phyloP scores from a whole-genome alignment of 2,797 vertebrate genomes.

The Fringilla coelebs region DNA sequence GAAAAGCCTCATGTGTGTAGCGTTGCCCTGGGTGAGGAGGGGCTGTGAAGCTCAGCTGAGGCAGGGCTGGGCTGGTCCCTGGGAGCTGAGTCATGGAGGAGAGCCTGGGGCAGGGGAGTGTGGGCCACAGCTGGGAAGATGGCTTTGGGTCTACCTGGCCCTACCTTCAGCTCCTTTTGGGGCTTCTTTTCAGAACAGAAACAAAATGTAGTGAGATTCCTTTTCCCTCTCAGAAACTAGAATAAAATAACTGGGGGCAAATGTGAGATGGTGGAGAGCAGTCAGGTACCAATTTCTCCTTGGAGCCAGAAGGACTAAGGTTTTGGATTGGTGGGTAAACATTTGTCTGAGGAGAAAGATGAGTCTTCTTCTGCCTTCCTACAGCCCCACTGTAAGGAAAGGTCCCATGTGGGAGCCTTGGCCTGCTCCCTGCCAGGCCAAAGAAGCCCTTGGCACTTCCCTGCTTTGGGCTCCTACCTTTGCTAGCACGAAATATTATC shows the following conservation, averaged over 20 bases:
- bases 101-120: background rate
- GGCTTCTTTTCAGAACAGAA: background rate
- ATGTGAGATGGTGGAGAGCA: background rate
- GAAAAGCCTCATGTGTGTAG: background rate
- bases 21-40: background rate
- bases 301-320: background rate
- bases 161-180: background rate
- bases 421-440: background rate
- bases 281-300: background rate
- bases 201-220: background rate
- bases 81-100: background rate
- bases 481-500: fast-evolving
- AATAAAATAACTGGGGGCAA: background rate
- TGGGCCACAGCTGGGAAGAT: background rate
- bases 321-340: background rate
- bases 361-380: background rate
- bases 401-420: background rate
- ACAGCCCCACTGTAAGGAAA: background rate
- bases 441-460: fast-evolving
- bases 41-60: background rate
- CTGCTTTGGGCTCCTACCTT: background rate
- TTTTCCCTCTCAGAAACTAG: background rate
- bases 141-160: too few relatives aligned
- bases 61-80: background rate
- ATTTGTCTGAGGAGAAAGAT: background rate